Evolutionary conservation across 53 echinoderm and acorn worm species (phyloP).

Genomic region (Apostichopus leukothele): DNA sequence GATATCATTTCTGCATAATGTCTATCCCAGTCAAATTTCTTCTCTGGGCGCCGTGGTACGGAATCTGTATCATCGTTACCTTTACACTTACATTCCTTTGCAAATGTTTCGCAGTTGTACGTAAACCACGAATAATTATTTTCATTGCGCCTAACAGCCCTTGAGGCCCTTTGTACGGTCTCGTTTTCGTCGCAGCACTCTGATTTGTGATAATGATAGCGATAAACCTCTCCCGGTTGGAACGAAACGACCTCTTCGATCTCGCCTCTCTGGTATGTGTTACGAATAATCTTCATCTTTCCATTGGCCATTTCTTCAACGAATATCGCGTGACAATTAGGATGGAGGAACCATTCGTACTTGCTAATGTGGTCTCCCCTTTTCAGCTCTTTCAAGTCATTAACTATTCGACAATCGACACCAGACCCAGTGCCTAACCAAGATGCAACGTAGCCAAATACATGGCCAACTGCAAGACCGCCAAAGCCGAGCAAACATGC

Average conservation of each 20-base stretch:
- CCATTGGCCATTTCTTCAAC: not conserved
- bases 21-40: not conserved
- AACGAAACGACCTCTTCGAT: slow-evolving; percentile 14
- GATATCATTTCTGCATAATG: slow-evolving; percentile 16
- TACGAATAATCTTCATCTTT: slow-evolving; percentile 38
- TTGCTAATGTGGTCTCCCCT: slow-evolving; percentile 25
- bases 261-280: slow-evolving; percentile 11
- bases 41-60: not conserved
- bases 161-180: not conserved
- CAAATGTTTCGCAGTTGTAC: slow-evolving; percentile 4
- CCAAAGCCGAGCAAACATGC: slow-evolving; percentile 10
- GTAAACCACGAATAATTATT: not conserved
- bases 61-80: not conserved
- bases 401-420: not conserved
- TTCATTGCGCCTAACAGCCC: not conserved
- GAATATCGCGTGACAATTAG: slow-evolving; percentile 36
- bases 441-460: slow-evolving; percentile 2
- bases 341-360: slow-evolving; percentile 26
- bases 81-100: slow-evolving; percentile 5
- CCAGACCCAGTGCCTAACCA: not conserved
- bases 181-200: not conserved
- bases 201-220: slow-evolving; percentile 18
- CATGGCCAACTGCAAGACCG: not conserved
- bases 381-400: not conserved
- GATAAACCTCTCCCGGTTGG: not conserved